Percentiles rank a stretch among this genome's conserved stretches.
Evolutionary conservation across 2,113 vertebrate species (phyloP).

Genomic region (Centrocercus urophasianus): DNA sequence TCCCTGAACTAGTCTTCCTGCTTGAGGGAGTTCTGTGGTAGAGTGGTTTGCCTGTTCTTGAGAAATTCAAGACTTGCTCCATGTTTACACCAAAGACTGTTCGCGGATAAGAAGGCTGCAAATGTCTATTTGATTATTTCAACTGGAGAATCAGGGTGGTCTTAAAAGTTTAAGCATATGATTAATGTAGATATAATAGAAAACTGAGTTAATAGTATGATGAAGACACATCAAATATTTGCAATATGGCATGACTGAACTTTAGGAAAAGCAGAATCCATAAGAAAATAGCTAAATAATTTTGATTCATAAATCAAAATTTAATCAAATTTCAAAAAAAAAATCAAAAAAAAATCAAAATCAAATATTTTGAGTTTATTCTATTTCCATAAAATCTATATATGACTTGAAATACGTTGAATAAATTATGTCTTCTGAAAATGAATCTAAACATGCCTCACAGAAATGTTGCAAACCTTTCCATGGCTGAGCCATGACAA

Average conservation of each 20-base stretch:
- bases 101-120: neutral
- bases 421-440: neutral
- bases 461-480: neutral
- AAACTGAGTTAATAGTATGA: neutral
- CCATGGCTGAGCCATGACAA: neutral
- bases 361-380: neutral
- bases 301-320: neutral
- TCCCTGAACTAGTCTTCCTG: neutral
- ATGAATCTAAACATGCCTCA: neutral
- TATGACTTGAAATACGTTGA: neutral
- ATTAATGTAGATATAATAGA: neutral
- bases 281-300: neutral
- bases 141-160: neutral
- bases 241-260: neutral
- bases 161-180: neutral
- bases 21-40: neutral
- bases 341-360: no score
- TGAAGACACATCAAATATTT: neutral
- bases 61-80: neutral
- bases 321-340: no score
- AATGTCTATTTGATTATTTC: neutral
- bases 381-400: neutral
- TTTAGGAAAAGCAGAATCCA: neutral
- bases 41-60: neutral
- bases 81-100: neutral